Evolutionary conservation across 2,113 vertebrate species (phyloP).

Genomic region (Siniperca knerii): DNA sequence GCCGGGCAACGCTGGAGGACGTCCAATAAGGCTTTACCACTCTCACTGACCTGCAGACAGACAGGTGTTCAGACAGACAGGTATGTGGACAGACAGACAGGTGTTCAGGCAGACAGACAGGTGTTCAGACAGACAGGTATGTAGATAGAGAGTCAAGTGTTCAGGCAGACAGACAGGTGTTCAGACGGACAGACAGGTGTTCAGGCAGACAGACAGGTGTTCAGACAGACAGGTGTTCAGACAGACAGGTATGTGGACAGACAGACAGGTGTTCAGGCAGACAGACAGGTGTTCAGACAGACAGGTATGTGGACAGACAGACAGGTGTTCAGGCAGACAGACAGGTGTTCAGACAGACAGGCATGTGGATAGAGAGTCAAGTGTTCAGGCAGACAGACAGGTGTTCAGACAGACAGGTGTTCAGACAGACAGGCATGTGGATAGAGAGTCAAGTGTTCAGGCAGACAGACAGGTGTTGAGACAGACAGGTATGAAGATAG

Average conservation of each 20-base stretch:
- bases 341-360: slow-evolving; percentile 24
- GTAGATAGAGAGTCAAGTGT: neutral
- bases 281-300: slow-evolving; percentile 10
- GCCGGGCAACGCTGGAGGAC: slow-evolving; percentile 77
- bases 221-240: no score
- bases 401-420: slow-evolving; percentile 33
- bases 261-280: slow-evolving; percentile 21
- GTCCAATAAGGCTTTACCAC: slow-evolving; percentile 82
- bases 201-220: slow-evolving; percentile 21
- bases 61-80: neutral
- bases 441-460: neutral
- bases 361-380: slow-evolving; percentile 73
- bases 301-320: neutral
- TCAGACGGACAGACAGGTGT: slow-evolving; percentile 24
- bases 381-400: slow-evolving; percentile 21
- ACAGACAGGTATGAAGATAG: neutral
- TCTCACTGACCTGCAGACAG: slow-evolving; percentile 81
- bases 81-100: neutral
- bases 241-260: neutral
- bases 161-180: neutral
- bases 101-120: slow-evolving; percentile 2
- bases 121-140: neutral
- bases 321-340: slow-evolving; percentile 20
- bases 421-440: slow-evolving; percentile 72
- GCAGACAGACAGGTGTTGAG: slow-evolving; percentile 15